Base-by-base conservation (phyloP, 2,113 vertebrate genomes). In the Alouatta palliata region DNA sequence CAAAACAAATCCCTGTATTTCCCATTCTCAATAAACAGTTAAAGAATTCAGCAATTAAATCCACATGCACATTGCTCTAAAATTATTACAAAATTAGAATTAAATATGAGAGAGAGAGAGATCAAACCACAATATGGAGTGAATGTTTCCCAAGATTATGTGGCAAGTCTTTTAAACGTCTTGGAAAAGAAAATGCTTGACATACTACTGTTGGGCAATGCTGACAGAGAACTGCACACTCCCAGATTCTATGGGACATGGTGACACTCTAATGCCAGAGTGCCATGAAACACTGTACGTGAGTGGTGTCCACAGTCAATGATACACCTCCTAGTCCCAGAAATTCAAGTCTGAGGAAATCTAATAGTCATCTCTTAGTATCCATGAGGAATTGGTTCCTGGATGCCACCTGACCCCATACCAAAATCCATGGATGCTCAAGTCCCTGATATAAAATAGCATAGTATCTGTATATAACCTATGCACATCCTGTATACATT, bases 21-120 rank as follows among this genome's bases (percentile, higher is more conserved):
- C 37, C 66, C 23, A 73, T 58, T 91, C 40, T 71, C 70, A 85
- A 76, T 23, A 54, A 70, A 19, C 25, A 77, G 40, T 71, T 61
- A 81, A 87, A 88, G 23, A 96, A 95, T 12, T 58, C 61, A 52
- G 8, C 49, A 70, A 93, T 45, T 92, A 71, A 81, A 77, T 66
- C 54, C 37, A 73, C 32, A 79, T n/a, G n/a, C 49, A 87, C 7
- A 58, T 81, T 21, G 75, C 23, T 80, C 64, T 95, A 82, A 95
- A 84, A 76, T 91, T n/a, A 89, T 73, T 75, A 76, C 0, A 92
- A 49, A 87, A 93, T 61, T 70, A 90, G 76, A 96, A 93, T 49
- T 90, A 92, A 92, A 91, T 37, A 32, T n/a, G 30, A 56, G 13
- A 89, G 13, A 52, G 13, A 52, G 6, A 93, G 35, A 71, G 8